Conservation (phyloP, 2,797 vertebrate genomes). For the Scleropages formosus region DNA sequence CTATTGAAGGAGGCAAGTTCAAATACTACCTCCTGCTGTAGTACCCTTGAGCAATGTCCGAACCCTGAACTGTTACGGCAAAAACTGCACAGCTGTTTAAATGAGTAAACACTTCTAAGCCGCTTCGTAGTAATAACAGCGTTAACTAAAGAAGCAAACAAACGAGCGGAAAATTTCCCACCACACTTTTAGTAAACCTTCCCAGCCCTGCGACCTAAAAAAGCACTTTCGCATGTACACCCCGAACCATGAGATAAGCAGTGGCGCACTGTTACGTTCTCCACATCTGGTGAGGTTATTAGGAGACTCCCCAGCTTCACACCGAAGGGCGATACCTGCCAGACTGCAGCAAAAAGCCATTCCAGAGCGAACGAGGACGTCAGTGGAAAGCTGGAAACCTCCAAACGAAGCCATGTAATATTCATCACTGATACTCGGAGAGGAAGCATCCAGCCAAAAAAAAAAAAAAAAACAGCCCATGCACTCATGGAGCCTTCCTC, state of each 20-base stretch:
- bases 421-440: no score
- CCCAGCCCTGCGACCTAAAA: background rate
- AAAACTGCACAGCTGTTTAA: no score
- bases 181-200: background rate
- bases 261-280: background rate
- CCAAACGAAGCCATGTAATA: no score
- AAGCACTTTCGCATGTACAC: background rate
- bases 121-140: no score
- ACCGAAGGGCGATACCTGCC: slow-evolving; percentile 13
- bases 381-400: background rate
- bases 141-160: background rate
- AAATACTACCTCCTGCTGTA: no score
- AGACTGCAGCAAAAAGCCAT: slow-evolving; percentile 9
- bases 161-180: background rate
- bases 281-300: slow-evolving; percentile 10
- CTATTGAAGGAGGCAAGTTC: no score
- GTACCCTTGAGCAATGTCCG: no score
- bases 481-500: background rate
- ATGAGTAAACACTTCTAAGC: no score
- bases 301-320: background rate
- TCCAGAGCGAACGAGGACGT: background rate
- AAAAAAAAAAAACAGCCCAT: slow-evolving; percentile 16
- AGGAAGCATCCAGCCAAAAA: background rate
- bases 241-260: background rate
- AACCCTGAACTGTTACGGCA: no score